Conservation (phyloP, 2,113 vertebrate species). For the Macaca fascicularis region T2T-MFA8v1.1 NC_088389.1:102638501-102639000, state of each 20-base stretch:
- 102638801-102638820: neutral
- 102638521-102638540: neutral
- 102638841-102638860: conserved; percentile 17
- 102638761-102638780: neutral
- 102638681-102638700: conserved; percentile 8
- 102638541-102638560: neutral
- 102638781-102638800: neutral
- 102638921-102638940: neutral
- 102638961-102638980: neutral
- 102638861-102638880: neutral
- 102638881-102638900: neutral
- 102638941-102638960: neutral
- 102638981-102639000: neutral
- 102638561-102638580: neutral
- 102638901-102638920: neutral
- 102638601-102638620: neutral
- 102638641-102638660: neutral
- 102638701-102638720: neutral
- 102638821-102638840: neutral
- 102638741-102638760: neutral
- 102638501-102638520: neutral
- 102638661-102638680: conserved; percentile 35
- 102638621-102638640: neutral
- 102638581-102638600: neutral
- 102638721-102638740: neutral